Evolutionary conservation across 1,140 invertebrate species (phyloP), one percentile per base, ranked within the genome.

Genomic region (Bombus huntii): DNA sequence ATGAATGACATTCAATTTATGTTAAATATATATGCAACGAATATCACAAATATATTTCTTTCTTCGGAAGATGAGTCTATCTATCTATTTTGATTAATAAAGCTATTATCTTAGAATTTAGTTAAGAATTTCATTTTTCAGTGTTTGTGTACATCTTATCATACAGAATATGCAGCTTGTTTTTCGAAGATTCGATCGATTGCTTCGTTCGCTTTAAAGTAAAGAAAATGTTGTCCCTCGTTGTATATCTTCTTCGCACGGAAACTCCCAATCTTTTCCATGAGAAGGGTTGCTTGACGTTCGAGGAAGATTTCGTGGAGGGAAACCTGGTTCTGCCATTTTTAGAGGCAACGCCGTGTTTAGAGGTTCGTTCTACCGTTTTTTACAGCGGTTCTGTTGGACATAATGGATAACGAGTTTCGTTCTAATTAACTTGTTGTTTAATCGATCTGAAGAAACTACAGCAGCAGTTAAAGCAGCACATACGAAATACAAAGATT

Each of bases 161-260:
- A 18, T 87, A 83, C 44, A 70, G 70, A 83, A 25, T 83, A n/a
- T 73, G 39, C 22, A 68, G 2, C n/a, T 28, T 83, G 39, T 72
- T 42, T 22, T 73, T 83, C 47, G 73, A 83, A 25, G 65, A 83
- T 5, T 78, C 85, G 28, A 42, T 83, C 5, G 81, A 87, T 2
- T 87, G 68, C 12, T 83, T 87, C n/a, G 28, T 34, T 44, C 37
- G 72, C 6, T 84, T 87, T 13, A 87, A 83, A 73, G 22, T 79
- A 6, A 72, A 28, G 25, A 83, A 22, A 59, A 44, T 74, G 9
- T 44, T 83, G 37, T 72, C 22, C 2, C 25, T 87, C 1, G 15
- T 87, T 22, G 39, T 25, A 18, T 84, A 87, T 59, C 81, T 87
- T 2, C 81, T 87, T 66, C 68, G 37, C 8, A 1, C 53, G 2